phyloP scores from a whole-genome alignment of 2,888 invertebrate genomes.

The Imbricaverruca yamaguchii region DNA sequence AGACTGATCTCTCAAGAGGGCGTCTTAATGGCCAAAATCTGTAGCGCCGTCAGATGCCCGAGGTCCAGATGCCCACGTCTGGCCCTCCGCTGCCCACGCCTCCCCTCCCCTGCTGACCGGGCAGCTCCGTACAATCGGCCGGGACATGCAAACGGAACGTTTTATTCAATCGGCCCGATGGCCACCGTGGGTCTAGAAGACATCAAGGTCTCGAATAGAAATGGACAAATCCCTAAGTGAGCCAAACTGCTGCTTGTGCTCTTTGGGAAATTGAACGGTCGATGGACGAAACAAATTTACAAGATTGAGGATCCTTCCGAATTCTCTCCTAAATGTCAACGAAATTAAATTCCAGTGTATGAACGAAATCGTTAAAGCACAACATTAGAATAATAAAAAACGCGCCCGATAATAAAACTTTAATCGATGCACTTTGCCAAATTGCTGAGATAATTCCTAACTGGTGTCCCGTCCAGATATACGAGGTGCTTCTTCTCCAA shows the following conservation, averaged over 20 bases:
- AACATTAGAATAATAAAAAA: conserved; percentile 17
- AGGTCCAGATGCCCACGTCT: not conserved
- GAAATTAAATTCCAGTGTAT: conserved; percentile 13
- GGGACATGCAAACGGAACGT: not conserved
- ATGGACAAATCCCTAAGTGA: conserved; percentile 22
- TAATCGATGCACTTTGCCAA: conserved; percentile 19
- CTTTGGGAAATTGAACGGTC: conserved; percentile 10
- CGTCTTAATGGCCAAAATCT: not conserved
- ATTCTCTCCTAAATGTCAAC: conserved; percentile 15
- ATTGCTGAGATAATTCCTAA: conserved; percentile 18
- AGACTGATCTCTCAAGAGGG: not conserved
- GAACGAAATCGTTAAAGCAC: conserved; percentile 9
- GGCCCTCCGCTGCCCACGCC: not conserved
- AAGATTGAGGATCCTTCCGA: conserved; percentile 15
- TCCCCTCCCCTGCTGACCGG: not conserved
- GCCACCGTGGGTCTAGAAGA: not conserved
- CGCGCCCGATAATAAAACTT: conserved; percentile 2
- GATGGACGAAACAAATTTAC: conserved; percentile 15
- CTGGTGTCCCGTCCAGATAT: not conserved
- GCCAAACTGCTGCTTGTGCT: conserved; percentile 20
- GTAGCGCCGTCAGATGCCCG: not conserved
- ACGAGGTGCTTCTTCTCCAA: conserved; percentile 6
- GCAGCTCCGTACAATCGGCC: not conserved
- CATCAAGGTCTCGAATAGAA: conserved; percentile 12
- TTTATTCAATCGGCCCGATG: conserved; percentile 5